Evolutionary conservation across 2,888 invertebrate species (phyloP).

Genomic region (Caenorhabditis virilis): DNA sequence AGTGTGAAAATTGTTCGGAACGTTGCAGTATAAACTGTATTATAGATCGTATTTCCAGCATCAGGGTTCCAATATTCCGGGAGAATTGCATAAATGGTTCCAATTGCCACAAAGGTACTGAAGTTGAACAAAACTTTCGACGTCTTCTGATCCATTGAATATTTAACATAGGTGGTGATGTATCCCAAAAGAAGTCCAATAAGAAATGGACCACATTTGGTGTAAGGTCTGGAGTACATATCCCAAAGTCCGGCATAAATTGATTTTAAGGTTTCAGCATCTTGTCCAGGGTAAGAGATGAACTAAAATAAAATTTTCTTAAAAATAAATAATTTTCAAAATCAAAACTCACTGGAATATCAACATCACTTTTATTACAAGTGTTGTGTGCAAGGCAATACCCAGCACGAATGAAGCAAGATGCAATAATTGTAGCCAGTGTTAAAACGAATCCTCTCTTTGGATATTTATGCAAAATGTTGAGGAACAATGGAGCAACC

Average conservation of each 20-base stretch:
- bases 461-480: constrained; percentile 48
- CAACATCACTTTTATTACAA: constrained; percentile 66
- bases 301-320: constrained; percentile 38
- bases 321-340: background rate
- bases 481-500: constrained; percentile 60
- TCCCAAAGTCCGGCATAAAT: constrained; percentile 64
- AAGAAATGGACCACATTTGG: constrained; percentile 66
- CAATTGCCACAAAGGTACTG: constrained; percentile 37
- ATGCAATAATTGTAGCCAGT: constrained; percentile 34
- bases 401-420: constrained; percentile 50
- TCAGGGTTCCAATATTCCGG: constrained; percentile 65
- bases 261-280: constrained; percentile 33
- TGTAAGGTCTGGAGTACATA: constrained; percentile 64
- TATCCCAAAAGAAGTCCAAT: constrained; percentile 62
- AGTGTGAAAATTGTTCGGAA: constrained; percentile 63
- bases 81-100: constrained; percentile 63
- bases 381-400: constrained; percentile 58
- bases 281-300: constrained; percentile 60
- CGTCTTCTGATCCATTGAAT: constrained; percentile 14
- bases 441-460: constrained; percentile 22
- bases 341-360: constrained; percentile 65
- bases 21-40: constrained; percentile 62
- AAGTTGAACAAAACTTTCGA: constrained; percentile 30
- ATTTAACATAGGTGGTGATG: constrained; percentile 31
- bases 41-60: constrained; percentile 59